These are phyloP conservation scores for Gymnoscelis rufifasciata DNA, from an alignment of 2,888 invertebrate species.

Conservation along the genomic window DNA sequence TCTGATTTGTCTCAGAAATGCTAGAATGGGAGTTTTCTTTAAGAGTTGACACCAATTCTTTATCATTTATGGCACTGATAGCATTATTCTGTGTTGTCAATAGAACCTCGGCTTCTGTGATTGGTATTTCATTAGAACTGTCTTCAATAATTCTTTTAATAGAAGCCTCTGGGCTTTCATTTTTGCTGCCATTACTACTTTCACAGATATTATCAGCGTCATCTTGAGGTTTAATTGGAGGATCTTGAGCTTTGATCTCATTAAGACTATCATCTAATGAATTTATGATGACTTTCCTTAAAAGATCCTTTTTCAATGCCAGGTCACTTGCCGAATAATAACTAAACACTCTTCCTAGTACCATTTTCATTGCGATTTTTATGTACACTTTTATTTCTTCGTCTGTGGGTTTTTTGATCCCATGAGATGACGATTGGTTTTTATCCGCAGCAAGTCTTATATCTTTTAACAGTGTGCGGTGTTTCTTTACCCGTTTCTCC, in stretches of 20 bases:
- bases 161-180: too few relatives aligned
- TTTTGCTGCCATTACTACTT: too few relatives aligned
- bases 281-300: not conserved
- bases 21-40: too few relatives aligned
- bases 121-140: too few relatives aligned
- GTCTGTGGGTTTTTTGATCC: not conserved
- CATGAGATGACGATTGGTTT: not conserved
- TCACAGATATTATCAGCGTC: too few relatives aligned
- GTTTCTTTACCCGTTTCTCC: not conserved
- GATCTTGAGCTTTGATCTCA: not conserved
- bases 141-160: too few relatives aligned
- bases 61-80: too few relatives aligned
- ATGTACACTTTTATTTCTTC: slow-evolving; percentile 6
- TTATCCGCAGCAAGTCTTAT: not conserved
- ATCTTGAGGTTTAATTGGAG: too few relatives aligned
- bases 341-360: slow-evolving; percentile 1
- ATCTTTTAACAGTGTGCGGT: not conserved
- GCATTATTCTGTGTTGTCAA: too few relatives aligned
- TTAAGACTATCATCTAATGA: not conserved
- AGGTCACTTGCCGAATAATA: slow-evolving; percentile 2
- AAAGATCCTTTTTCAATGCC: slow-evolving; percentile 1
- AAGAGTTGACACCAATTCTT: too few relatives aligned
- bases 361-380: slow-evolving; percentile 8
- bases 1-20: too few relatives aligned
- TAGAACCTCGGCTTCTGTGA: too few relatives aligned